Base-by-base conservation (phyloP, 2,113 vertebrate genomes). In the Muscicapa adusta region DNA sequence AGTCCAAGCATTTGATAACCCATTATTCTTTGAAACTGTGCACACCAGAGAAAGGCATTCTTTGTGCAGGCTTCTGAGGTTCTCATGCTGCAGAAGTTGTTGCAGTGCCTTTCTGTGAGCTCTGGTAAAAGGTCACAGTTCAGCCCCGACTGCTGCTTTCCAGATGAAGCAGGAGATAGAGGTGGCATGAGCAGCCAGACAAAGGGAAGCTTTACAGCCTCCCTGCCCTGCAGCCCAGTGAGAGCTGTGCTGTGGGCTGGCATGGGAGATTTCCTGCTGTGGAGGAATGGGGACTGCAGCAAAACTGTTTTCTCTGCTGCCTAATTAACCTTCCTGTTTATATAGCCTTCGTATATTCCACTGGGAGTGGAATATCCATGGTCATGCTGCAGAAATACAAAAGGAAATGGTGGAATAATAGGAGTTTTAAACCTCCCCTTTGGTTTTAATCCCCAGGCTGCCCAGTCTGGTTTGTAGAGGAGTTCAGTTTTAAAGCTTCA, bases 251-350 rank as follows among this genome's bases (percentile, higher is more conserved):
- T 67, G 17, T 18, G 78, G 23, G 53, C 80, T 58, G 80, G 40
- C 31, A 29, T 65, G 68, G 54, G 79, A 92, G 70, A 34, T 83
- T 95, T 94, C 78, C 93, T 89, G 92, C 96, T 58, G n/a, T 34
- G 90, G 88, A 56, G 77, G 93, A 88, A 88, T 2, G 63, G 18
- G 47, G 5, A 14, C 63, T 91, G 61, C 15, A 93, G 78, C 75
- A 90, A 76, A 93, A 74, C 88, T 86, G 82, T 92, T 90, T 94
- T 93, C 76, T 88, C 85, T 77, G 38, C 92, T 94, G 95, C 91
- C 91, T 88, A 66, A 90, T 94, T 50, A 81, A 60, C 79, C 63
- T 95, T 93, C 93, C 93, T 93, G 91, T 96, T 96, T 94, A 86
- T 54, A 51, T n/a, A 88, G 60, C 78, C 73, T 83, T 79, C 56